Evolutionary conservation across 1,140 invertebrate genomes (phyloP).

Genomic region (Ganaspis sp.): DNA sequence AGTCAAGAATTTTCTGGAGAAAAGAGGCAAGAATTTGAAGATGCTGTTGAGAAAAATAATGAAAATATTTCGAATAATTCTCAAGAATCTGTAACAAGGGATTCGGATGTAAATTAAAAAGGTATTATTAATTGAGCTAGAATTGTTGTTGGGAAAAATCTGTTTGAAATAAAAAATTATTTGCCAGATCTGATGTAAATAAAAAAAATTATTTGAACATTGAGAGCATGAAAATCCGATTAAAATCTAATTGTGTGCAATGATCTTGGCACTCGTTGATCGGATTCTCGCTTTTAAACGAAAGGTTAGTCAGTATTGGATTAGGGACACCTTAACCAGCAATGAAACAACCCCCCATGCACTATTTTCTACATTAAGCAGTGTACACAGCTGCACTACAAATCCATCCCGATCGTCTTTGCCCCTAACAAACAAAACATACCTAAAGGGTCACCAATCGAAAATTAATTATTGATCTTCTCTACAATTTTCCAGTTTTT

Average conservation of each 20-base stretch:
- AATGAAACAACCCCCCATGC: constrained; percentile 49
- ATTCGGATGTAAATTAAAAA: too few relatives aligned
- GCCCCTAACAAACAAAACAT: constrained; percentile 22
- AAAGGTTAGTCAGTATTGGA: constrained; percentile 54
- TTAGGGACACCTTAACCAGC: constrained; percentile 62
- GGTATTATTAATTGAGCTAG: too few relatives aligned
- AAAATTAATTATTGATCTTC: constrained; percentile 12
- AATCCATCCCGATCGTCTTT: constrained; percentile 61
- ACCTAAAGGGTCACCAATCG: background rate
- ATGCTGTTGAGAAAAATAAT: background rate
- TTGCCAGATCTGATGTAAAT: background rate
- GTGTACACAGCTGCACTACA: constrained; percentile 72
- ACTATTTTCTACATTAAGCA: constrained; percentile 62
- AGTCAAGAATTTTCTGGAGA: constrained; percentile 21
- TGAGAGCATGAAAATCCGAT: background rate
- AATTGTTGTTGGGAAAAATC: background rate
- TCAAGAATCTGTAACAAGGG: too few relatives aligned
- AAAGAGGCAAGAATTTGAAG: background rate
- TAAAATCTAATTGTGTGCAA: constrained; percentile 21
- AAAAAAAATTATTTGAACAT: background rate
- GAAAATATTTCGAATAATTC: too few relatives aligned
- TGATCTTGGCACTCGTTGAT: constrained; percentile 12
- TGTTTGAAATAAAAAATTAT: too few relatives aligned
- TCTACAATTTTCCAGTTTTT: too few relatives aligned
- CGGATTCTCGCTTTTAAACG: constrained; percentile 25